phyloP scores from a whole-genome alignment of 2,797 vertebrate species.

The Gobio occitaniae region DNA sequence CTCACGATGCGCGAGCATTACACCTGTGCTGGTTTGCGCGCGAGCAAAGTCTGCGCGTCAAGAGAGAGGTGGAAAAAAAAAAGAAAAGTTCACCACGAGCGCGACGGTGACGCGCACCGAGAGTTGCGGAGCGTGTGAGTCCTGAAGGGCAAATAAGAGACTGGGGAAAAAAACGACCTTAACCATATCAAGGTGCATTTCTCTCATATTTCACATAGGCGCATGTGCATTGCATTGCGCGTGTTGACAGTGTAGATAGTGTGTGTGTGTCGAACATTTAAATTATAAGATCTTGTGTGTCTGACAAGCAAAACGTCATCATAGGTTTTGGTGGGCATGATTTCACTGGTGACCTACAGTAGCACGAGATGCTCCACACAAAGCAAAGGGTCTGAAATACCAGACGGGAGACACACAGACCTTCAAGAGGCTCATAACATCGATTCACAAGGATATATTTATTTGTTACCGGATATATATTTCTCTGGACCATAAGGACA shows the following conservation, averaged over 20 bases:
- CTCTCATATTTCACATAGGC: conserved; percentile 35
- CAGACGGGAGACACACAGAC: conserved; percentile 42
- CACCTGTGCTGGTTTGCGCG: conserved; percentile 72
- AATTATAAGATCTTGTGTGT: conserved; percentile 29
- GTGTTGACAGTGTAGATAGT: not conserved
- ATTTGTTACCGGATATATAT: conserved; percentile 17
- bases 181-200: conserved; percentile 62
- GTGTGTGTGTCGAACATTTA: conserved; percentile 18
- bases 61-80: not conserved
- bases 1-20: conserved; percentile 56
- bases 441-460: conserved; percentile 44
- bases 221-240: not conserved
- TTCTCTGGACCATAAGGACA: conserved; percentile 26
- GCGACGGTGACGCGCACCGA: conserved; percentile 71
- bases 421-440: conserved; percentile 26
- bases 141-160: conserved; percentile 79
- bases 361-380: conserved; percentile 55
- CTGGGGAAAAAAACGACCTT: conserved; percentile 64
- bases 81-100: conserved; percentile 76
- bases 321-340: conserved; percentile 43
- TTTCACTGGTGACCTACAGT: conserved; percentile 56
- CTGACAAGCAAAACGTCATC: conserved; percentile 54
- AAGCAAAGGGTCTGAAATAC: conserved; percentile 40
- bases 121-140: conserved; percentile 66
- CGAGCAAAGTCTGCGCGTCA: conserved; percentile 70